Evolutionary conservation across 2,113 vertebrate species (phyloP).

Genomic region (human): DNA sequence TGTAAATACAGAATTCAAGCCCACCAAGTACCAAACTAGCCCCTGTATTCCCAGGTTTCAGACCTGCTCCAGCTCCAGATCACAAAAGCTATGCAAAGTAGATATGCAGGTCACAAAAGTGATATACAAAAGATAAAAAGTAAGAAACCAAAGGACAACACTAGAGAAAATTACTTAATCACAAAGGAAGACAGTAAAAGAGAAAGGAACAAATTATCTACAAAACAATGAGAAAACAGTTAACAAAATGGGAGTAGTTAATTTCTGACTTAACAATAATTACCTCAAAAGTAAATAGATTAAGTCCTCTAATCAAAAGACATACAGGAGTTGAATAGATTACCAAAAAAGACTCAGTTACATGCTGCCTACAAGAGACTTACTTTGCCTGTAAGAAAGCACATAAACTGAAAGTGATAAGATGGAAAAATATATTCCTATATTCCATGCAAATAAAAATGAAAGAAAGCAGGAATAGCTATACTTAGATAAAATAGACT

Average conservation of each 20-base stretch:
- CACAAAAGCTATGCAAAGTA: not conserved
- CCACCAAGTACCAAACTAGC: too few species aligned
- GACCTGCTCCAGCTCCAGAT: not conserved
- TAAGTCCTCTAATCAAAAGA: not conserved
- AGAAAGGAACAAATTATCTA: not conserved
- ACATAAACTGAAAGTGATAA: too few species aligned
- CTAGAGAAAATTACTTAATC: not conserved
- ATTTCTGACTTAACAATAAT: not conserved
- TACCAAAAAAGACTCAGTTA: too few species aligned
- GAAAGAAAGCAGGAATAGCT: too few species aligned
- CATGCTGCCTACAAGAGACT: too few species aligned
- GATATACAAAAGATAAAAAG: not conserved
- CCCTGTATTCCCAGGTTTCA: not conserved
- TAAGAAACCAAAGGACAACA: not conserved
- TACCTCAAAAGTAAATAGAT: not conserved
- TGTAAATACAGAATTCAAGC: not conserved
- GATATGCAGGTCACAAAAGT: not conserved
- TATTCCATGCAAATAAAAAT: too few species aligned
- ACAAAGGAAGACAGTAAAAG: not conserved
- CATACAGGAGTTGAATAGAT: not conserved
- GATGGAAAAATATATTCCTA: too few species aligned
- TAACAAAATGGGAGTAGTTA: not conserved
- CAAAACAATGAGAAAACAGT: not conserved
- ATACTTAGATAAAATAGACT: too few species aligned
- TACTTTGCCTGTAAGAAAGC: too few species aligned